Evolutionary conservation across 2,888 invertebrate genomes (phyloP).

Genomic region (Dendrolimus pini): DNA sequence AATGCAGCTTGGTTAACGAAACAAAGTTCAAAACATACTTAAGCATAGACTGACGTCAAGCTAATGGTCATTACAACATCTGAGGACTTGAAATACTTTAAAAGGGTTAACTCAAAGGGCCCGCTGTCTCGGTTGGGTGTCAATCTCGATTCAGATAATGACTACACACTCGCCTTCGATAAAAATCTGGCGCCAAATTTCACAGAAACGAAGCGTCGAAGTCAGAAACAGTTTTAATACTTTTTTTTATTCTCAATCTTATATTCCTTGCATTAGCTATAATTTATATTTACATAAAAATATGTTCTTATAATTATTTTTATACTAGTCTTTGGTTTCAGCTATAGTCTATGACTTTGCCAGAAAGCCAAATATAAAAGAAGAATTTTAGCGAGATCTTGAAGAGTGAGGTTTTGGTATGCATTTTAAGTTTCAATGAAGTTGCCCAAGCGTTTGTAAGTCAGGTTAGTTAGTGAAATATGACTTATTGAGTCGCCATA

Average conservation of each 20-base stretch:
- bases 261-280: not conserved
- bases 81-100: not conserved
- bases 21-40: no score
- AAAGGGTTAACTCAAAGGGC: conserved; percentile 48
- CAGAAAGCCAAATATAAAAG: no score
- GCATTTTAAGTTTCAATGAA: no score
- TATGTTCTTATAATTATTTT: not conserved
- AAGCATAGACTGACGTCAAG: no score
- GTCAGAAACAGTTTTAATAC: conserved; percentile 10
- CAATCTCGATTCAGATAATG: conserved; percentile 55
- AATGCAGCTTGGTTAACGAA: no score
- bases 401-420: no score
- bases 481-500: no score
- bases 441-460: no score
- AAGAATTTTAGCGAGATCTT: no score
- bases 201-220: conserved; percentile 48
- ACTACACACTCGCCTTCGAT: conserved; percentile 35
- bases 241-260: not conserved
- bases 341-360: no score
- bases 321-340: no score
- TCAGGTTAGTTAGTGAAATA: no score
- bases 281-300: not conserved
- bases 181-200: conserved; percentile 69
- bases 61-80: not conserved
- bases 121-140: conserved; percentile 46